Base-by-base conservation (phyloP, 1,140 invertebrate species). In the Calephelis nemesis region DNA sequence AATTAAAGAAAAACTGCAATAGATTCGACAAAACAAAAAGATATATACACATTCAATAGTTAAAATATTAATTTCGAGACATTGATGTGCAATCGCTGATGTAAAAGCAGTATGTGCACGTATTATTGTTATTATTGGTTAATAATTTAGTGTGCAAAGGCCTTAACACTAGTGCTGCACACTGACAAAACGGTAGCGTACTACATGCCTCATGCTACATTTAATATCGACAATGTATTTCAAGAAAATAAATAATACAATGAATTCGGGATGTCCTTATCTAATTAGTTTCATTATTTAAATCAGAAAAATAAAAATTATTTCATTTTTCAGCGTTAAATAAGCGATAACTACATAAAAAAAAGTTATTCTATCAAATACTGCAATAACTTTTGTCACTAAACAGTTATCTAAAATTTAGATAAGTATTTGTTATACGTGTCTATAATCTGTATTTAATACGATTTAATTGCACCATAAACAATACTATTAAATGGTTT, bases 201-300 rank as follows among this genome's bases (percentile, higher is more conserved):
- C 75, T 80, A 82, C 81, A 83, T 78, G 79, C 76, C 74, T 74
- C 79, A 83, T 78, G 78, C 81, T 76, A 79, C 67, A 76, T 71
- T 52, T 52, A 49, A 69, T 66, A 47, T 60, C 47, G 50, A 50
- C 60, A 74, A 78, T 79, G 69, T 73, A 80, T 77, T 78, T 77
- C 76, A 80, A 80, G 74, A 83, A 77, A 68, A 74, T 12, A 60
- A 4, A 39, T 3, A n/a, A n/a, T 5, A 39, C 58, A 60, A 60
- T 60, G 11, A 60, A 60, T 40, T 45, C 8, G 42, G 42, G 42
- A 45, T 45, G 42, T 45, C 42, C 30, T 30, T 30, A 30, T 30
- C 30, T 30, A 30, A 30, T 30, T 30, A 30, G 30, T 30, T 30
- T 45, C 42, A 45, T 6, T 45, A 45, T 45, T 45, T 45, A 45